phyloP scores from a whole-genome alignment of 2,888 invertebrate genomes.

The Chrysolina americana region DNA sequence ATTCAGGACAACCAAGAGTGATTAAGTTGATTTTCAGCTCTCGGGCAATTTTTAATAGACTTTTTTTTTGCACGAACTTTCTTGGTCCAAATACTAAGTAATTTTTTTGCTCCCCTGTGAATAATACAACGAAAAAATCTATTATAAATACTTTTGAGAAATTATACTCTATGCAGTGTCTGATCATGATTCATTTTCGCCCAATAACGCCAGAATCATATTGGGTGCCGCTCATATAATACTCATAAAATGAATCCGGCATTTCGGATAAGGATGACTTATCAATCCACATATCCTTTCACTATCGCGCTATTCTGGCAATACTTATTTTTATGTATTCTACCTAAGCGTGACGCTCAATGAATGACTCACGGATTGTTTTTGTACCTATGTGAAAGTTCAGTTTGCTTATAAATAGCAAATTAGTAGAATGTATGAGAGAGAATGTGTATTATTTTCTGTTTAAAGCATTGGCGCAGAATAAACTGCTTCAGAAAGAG shows the following conservation, averaged over 20 bases:
- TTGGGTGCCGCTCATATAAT: neutral
- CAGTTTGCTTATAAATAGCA: constrained; percentile 1
- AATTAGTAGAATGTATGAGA: constrained; percentile 8
- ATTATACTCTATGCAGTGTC: too few species aligned
- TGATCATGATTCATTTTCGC: neutral
- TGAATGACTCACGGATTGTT: neutral
- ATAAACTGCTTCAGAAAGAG: neutral
- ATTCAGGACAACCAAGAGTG: too few species aligned
- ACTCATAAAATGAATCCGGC: too few species aligned
- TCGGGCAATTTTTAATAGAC: too few species aligned
- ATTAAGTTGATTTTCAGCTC: too few species aligned
- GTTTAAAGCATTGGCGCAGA: neutral
- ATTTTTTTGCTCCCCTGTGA: too few species aligned
- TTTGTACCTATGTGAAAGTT: constrained; percentile 15
- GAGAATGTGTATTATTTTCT: constrained; percentile 11
- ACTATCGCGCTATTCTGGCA: neutral
- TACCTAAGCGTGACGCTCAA: neutral
- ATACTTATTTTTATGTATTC: constrained; percentile 5
- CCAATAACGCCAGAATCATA: neutral
- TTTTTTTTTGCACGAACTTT: too few species aligned
- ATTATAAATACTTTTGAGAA: too few species aligned
- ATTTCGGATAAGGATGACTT: neutral
- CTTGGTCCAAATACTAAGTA: too few species aligned
- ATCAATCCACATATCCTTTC: constrained; percentile 13
- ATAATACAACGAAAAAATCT: too few species aligned